Evolutionary conservation across 1,140 invertebrate genomes (phyloP).

Genomic region (Venturia canescens): DNA sequence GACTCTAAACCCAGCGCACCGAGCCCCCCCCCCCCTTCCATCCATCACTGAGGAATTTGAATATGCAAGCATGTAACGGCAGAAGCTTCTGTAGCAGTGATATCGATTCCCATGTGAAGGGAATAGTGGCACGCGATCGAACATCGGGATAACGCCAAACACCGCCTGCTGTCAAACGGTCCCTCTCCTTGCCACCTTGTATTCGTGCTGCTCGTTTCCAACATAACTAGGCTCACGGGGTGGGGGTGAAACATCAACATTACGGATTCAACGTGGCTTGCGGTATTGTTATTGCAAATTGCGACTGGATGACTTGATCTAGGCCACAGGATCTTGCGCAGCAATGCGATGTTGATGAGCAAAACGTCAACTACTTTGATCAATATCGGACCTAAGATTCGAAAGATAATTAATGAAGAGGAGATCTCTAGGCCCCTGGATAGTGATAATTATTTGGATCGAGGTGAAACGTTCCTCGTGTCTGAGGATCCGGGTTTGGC

Average conservation of each 20-base stretch:
- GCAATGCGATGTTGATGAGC: not conserved
- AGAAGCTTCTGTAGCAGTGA: conserved; percentile 54
- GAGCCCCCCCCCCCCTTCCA: not conserved
- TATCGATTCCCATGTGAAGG: conserved; percentile 70
- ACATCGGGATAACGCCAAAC: conserved; percentile 62
- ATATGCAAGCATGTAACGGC: conserved; percentile 52
- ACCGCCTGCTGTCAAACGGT: conserved; percentile 67
- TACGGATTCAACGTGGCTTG: not conserved
- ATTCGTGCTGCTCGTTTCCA: conserved; percentile 47
- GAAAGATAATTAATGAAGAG: not conserved
- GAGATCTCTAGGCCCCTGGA: no score
- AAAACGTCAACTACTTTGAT: conserved; percentile 9
- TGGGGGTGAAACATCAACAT: not conserved
- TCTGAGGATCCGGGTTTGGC: no score
- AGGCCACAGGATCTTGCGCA: no score
- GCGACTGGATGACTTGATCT: no score
- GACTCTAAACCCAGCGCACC: not conserved
- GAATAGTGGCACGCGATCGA: conserved; percentile 69
- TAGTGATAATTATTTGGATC: no score
- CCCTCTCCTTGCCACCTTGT: conserved; percentile 68
- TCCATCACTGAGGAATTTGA: conserved; percentile 47
- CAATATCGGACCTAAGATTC: not conserved
- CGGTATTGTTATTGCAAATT: not conserved
- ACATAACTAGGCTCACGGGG: not conserved
- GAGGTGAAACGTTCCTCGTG: no score